phyloP scores from a whole-genome alignment of 2,888 invertebrate genomes.

The Cheilosia vernalis region DNA sequence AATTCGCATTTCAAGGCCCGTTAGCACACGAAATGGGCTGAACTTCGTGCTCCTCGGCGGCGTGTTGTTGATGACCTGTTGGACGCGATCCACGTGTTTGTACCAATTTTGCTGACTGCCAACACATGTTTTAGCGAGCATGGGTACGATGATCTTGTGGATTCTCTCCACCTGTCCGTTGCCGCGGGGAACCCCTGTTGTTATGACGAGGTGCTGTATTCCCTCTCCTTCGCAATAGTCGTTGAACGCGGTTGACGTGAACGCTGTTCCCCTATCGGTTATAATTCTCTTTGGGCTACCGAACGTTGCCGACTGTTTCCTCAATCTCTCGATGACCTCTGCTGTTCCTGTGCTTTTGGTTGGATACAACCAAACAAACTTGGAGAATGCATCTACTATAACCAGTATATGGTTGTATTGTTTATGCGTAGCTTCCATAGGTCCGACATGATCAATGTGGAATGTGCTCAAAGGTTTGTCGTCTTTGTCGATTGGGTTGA shows the following conservation, averaged over 20 bases:
- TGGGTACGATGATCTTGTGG: constrained; percentile 78
- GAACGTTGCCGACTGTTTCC: constrained; percentile 38
- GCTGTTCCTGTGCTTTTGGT: no score
- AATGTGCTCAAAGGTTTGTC: constrained; percentile 77
- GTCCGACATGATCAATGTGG: constrained; percentile 80
- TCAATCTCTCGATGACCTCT: constrained; percentile 78
- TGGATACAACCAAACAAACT: no score
- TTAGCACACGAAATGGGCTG: no score
- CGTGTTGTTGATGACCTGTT: no score
- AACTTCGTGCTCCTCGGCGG: no score
- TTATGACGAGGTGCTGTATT: constrained; percentile 77
- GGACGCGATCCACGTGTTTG: constrained; percentile 28
- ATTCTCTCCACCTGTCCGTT: constrained; percentile 80
- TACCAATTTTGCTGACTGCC: constrained; percentile 78
- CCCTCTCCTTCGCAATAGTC: constrained; percentile 76
- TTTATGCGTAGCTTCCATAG: constrained; percentile 74
- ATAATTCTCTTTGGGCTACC: constrained; percentile 77
- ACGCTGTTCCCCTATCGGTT: constrained; percentile 80
- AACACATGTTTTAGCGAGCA: constrained; percentile 79
- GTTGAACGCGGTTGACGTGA: constrained; percentile 79
- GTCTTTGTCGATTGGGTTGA: not conserved
- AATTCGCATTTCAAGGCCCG: no score
- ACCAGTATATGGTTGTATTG: constrained; percentile 79
- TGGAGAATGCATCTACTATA: constrained; percentile 76
- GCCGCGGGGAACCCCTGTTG: constrained; percentile 77